Percentiles rank a stretch among this genome's conserved stretches.
Conservation (phyloP, 2,797 vertebrate genomes). For the Anguilla anguilla region DNA sequence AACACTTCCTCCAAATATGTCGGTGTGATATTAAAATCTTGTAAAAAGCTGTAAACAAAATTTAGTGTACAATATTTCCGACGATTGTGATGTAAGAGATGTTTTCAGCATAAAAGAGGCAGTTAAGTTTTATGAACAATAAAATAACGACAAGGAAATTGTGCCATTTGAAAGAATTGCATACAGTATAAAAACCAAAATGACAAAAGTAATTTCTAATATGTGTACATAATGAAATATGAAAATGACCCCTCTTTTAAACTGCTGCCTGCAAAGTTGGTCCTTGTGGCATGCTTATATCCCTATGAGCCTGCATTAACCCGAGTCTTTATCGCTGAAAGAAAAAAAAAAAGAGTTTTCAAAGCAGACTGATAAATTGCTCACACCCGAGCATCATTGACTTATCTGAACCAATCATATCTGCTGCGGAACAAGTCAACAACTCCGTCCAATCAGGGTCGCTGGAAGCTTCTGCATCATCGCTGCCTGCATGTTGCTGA, state of each 20-base stretch:
- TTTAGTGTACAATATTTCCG: constrained; percentile 50
- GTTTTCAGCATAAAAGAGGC: constrained; percentile 24
- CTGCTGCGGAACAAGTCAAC: background rate
- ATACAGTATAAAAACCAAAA: background rate
- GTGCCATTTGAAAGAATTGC: constrained; percentile 7
- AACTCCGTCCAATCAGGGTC: background rate
- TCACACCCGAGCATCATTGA: background rate
- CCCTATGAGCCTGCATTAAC: background rate
- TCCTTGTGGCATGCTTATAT: constrained; percentile 10
- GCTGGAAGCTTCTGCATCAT: background rate
- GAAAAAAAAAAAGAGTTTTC: background rate
- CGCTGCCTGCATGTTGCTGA: background rate
- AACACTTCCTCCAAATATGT: constrained; percentile 25
- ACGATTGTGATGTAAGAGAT: constrained; percentile 50
- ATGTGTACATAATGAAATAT: background rate
- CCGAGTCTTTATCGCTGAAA: background rate
- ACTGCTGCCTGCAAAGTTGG: background rate
- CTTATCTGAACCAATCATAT: background rate
- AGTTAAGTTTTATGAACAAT: constrained; percentile 20
- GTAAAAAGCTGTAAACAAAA: constrained; percentile 25
- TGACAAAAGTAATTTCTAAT: background rate
- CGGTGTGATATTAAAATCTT: constrained; percentile 27
- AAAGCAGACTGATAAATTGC: background rate
- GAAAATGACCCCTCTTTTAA: constrained; percentile 8
- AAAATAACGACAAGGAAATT: background rate